phyloP scores from a whole-genome alignment of 2,113 vertebrate species.

The Heterocephalus glaber region DNA sequence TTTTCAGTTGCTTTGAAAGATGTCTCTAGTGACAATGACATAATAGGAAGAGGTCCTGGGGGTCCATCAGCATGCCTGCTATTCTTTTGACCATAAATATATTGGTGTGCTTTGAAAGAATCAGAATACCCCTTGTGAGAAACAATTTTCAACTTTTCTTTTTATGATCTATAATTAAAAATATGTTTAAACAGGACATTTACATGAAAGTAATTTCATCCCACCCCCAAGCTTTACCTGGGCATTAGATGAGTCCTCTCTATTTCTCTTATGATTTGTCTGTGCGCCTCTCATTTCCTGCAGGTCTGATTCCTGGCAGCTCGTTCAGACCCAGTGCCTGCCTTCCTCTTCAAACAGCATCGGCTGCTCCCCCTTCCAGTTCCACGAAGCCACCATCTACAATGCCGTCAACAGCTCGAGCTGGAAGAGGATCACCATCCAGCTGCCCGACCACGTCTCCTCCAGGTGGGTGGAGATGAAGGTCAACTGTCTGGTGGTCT shows the following conservation, averaged over 20 bases:
- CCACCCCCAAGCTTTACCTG: not conserved
- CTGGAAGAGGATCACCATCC: slow-evolving; percentile 96
- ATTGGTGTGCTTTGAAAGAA: not conserved
- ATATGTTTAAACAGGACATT: not conserved
- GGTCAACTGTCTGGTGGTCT: slow-evolving; percentile 41
- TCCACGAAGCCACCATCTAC: slow-evolving; percentile 98
- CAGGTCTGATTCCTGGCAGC: slow-evolving; percentile 97
- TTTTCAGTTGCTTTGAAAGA: not conserved
- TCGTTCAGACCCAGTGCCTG: slow-evolving; percentile 96
- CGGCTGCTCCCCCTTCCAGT: slow-evolving; percentile 98
- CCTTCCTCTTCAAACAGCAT: slow-evolving; percentile 97
- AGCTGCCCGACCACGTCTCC: slow-evolving; percentile 96
- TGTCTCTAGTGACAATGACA: not conserved
- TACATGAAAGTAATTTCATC: not conserved
- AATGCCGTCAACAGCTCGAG: slow-evolving; percentile 95
- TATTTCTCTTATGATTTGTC: not conserved
- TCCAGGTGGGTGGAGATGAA: slow-evolving; percentile 88
- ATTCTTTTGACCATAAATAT: not conserved
- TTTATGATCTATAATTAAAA: slow-evolving; percentile 29
- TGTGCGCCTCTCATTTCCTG: slow-evolving; percentile 23
- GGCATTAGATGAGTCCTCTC: not conserved
- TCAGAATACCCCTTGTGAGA: not conserved
- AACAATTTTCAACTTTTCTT: slow-evolving; percentile 31
- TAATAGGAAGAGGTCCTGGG: not conserved
- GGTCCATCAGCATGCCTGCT: not conserved